Conservation (phyloP, 2,797 vertebrate species). For the Apogon talboti region DNA sequence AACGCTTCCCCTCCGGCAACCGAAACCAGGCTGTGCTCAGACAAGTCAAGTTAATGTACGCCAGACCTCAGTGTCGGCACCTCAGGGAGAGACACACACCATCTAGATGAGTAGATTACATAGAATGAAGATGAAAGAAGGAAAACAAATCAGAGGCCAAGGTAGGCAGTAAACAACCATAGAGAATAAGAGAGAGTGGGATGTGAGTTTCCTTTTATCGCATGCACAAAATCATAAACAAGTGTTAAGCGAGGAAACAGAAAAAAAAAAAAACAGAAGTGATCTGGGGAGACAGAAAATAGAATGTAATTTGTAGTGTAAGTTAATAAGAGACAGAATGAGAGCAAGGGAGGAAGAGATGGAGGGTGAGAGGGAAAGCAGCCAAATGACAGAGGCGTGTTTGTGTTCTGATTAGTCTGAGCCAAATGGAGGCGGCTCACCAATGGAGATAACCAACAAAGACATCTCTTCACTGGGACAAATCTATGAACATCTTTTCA, state of each 20-base stretch:
- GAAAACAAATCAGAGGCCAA: slow-evolving; percentile 41
- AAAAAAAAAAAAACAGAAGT: slow-evolving; percentile 45
- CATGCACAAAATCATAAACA: slow-evolving; percentile 2
- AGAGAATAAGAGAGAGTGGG: slow-evolving; percentile 11
- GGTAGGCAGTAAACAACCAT: slow-evolving; percentile 17
- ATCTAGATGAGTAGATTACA: slow-evolving; percentile 59
- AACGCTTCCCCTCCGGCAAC: slow-evolving; percentile 45
- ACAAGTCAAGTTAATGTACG: slow-evolving; percentile 59
- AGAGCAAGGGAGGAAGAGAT: slow-evolving; percentile 31
- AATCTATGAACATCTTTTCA: slow-evolving; percentile 79
- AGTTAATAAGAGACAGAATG: slow-evolving; percentile 55
- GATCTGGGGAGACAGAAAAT: slow-evolving; percentile 36
- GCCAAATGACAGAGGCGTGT: slow-evolving; percentile 85
- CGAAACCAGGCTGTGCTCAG: slow-evolving; percentile 60
- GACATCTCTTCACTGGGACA: slow-evolving; percentile 74
- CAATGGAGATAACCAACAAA: slow-evolving; percentile 82
- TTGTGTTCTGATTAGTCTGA: slow-evolving; percentile 83
- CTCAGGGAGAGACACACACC: slow-evolving; percentile 44
- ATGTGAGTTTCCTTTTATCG: slow-evolving; percentile 15
- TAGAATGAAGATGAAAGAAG: slow-evolving; percentile 43
- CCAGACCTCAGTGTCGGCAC: slow-evolving; percentile 38
- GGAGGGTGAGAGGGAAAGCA: slow-evolving; percentile 57
- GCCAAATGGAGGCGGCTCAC: slow-evolving; percentile 79
- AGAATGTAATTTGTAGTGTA: slow-evolving; percentile 51
- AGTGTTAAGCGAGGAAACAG: background rate